Evolutionary conservation across 2,888 invertebrate genomes (phyloP).

Genomic region (Trilocha varians): DNA sequence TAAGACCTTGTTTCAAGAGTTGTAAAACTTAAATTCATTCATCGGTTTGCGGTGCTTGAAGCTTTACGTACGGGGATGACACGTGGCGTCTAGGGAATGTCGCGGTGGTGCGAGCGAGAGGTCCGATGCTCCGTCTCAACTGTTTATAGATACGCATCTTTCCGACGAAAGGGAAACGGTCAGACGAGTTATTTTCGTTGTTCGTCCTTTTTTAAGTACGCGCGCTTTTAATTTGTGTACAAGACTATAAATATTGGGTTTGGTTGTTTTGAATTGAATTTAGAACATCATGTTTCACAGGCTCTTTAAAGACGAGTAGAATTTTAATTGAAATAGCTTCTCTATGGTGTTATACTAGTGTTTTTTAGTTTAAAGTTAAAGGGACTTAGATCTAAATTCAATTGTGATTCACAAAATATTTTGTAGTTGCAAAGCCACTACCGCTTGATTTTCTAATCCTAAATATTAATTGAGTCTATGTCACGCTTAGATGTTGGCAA

Average conservation of each 20-base stretch:
- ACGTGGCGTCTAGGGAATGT: slow-evolving; percentile 55
- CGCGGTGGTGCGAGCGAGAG: slow-evolving; percentile 39
- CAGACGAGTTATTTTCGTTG: slow-evolving; percentile 47
- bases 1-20: slow-evolving; percentile 31
- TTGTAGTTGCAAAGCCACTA: too few species aligned
- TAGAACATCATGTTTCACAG: too few species aligned
- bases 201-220: slow-evolving; percentile 29
- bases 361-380: too few species aligned
- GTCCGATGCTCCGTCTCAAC: slow-evolving; percentile 33
- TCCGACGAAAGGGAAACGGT: slow-evolving; percentile 56
- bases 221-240: slow-evolving; percentile 16
- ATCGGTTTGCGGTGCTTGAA: slow-evolving; percentile 38
- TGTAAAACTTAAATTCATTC: slow-evolving; percentile 50
- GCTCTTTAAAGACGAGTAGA: background rate
- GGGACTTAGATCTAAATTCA: too few species aligned
- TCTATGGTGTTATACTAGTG: too few species aligned
- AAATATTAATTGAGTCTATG: too few species aligned
- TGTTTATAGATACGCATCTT: slow-evolving; percentile 54
- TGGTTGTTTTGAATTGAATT: too few species aligned
- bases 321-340: too few species aligned
- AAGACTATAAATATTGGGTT: background rate
- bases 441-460: too few species aligned
- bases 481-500: too few species aligned
- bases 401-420: too few species aligned
- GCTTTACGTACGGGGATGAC: slow-evolving; percentile 44